These are phyloP conservation scores for Pitta sordida DNA, from an alignment of 2,113 vertebrate species.

Conservation along the genomic window DNA sequence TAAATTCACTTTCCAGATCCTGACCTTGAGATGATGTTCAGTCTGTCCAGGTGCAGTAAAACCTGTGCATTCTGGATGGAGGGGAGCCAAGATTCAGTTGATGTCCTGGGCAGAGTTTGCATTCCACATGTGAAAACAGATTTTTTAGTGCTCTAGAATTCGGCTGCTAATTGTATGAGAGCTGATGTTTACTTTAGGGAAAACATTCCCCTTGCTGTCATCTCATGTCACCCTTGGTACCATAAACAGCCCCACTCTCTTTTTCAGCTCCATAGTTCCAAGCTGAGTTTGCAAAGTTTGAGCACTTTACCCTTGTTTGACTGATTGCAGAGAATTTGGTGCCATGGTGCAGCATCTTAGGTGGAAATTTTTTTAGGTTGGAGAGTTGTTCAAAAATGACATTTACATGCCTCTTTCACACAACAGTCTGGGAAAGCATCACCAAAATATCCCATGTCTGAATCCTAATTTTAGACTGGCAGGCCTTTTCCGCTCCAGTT, in stretches of 20 bases:
- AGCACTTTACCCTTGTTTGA: constrained; percentile 38
- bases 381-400: background rate
- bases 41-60: constrained; percentile 10
- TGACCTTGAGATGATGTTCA: background rate
- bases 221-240: background rate
- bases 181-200: constrained; percentile 10
- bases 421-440: background rate
- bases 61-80: background rate
- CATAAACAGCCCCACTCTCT: background rate
- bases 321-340: background rate
- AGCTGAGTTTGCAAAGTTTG: constrained; percentile 18
- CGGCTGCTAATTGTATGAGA: background rate
- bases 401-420: background rate
- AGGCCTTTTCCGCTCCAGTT: background rate
- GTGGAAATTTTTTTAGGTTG: background rate
- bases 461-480: background rate
- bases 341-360: background rate
- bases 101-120: background rate
- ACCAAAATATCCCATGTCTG: background rate
- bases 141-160: constrained; percentile 8
- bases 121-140: background rate
- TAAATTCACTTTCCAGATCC: background rate
- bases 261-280: background rate
- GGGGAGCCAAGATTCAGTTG: background rate
- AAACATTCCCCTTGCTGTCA: background rate